Percentiles rank a stretch among this genome's conserved stretches.
Conservation (phyloP, 1,140 invertebrate species). For the Mylabris phalerata region DNA sequence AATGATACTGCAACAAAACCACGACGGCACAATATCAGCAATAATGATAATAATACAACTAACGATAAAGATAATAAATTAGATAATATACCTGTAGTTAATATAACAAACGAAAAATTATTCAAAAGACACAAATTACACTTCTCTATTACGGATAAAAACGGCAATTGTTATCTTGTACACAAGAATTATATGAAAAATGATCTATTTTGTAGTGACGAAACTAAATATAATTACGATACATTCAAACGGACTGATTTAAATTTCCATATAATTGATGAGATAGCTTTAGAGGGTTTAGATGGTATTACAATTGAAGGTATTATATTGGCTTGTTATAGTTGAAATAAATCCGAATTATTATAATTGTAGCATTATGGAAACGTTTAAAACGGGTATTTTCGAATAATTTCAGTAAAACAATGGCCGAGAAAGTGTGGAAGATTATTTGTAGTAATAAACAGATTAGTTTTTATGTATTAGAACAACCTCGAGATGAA, state of each 20-base stretch:
- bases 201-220: constrained; percentile 9
- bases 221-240: constrained; percentile 18
- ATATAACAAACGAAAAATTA: neutral
- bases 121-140: constrained; percentile 7
- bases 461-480: constrained; percentile 3
- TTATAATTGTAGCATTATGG: constrained; percentile 22
- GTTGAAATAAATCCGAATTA: too few species aligned
- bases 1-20: neutral
- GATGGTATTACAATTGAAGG: constrained; percentile 72
- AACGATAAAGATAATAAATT: neutral
- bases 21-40: neutral
- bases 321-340: constrained; percentile 24
- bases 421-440: constrained; percentile 5
- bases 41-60: too few species aligned
- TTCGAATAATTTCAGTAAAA: constrained; percentile 4
- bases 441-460: constrained; percentile 7
- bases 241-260: constrained; percentile 18
- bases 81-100: neutral
- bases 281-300: constrained; percentile 73
- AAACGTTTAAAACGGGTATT: constrained; percentile 14
- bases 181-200: neutral
- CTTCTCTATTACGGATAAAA: neutral
- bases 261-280: constrained; percentile 49
- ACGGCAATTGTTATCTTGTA: constrained; percentile 2
- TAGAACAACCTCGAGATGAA: constrained; percentile 6